Percentiles rank a stretch among this genome's conserved stretches.
phyloP scores from a whole-genome alignment of 2,113 vertebrate species.

The Melospiza melodia region DNA sequence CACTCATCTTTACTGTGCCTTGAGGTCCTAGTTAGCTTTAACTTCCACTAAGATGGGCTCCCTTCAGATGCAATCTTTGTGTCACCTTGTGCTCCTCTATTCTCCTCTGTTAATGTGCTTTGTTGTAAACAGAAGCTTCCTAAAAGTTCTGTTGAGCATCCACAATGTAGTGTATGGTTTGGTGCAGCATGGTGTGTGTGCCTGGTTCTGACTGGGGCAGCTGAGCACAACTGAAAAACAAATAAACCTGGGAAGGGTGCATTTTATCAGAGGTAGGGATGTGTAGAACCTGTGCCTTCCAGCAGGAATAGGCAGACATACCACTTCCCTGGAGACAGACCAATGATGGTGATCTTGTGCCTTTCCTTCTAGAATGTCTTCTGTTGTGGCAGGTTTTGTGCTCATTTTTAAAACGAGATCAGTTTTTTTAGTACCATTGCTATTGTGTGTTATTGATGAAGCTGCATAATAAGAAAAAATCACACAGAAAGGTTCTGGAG shows the following conservation, averaged over 20 bases:
- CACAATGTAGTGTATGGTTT: neutral
- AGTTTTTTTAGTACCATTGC: neutral
- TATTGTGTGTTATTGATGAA: fast-evolving
- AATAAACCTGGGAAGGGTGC: neutral
- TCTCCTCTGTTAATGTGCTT: neutral
- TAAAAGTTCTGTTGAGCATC: neutral
- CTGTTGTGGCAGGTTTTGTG: neutral
- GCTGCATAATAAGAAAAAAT: neutral
- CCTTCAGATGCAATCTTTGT: neutral
- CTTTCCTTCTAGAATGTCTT: neutral
- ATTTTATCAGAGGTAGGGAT: neutral
- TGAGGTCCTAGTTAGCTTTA: neutral
- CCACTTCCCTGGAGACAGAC: neutral
- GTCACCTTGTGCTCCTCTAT: neutral
- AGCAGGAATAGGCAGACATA: neutral
- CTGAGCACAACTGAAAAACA: neutral
- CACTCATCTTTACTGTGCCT: neutral
- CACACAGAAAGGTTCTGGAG: neutral
- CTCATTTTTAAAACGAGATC: neutral
- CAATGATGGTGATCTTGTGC: fast-evolving
- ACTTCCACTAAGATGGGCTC: neutral
- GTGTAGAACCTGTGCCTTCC: neutral
- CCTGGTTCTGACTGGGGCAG: neutral
- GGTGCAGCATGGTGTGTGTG: neutral
- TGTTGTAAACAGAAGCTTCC: neutral